Percentiles rank a stretch among this genome's conserved stretches.
These are phyloP conservation scores for Vireo griseus DNA, from an alignment of 2,797 vertebrate species.

Conservation along the genomic window DNA sequence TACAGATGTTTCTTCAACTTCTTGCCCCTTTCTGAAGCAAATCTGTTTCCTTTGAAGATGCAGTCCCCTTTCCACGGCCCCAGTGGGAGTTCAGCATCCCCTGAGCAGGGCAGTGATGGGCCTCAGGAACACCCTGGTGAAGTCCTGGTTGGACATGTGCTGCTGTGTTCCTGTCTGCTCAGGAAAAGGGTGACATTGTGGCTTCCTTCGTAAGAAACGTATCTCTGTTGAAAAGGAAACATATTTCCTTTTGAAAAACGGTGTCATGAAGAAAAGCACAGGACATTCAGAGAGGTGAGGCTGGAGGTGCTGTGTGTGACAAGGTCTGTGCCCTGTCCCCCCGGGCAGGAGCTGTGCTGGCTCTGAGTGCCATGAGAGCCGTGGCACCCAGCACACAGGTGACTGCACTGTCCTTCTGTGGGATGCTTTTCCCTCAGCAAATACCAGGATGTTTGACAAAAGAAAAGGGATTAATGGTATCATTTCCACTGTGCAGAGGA, in stretches of 20 bases:
- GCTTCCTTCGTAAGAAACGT: constrained; percentile 49
- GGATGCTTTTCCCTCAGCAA: background rate
- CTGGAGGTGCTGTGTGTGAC: background rate
- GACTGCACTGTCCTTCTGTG: fast-evolving
- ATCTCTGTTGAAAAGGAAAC: constrained; percentile 28
- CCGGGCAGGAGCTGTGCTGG: fast-evolving
- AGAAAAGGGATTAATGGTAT: background rate
- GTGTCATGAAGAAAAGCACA: background rate
- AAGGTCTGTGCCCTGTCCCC: background rate
- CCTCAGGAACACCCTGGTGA: background rate
- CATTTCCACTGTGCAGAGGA: background rate
- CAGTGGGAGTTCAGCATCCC: background rate
- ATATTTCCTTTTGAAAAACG: background rate
- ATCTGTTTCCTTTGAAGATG: constrained; percentile 49
- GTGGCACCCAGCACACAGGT: fast-evolving
- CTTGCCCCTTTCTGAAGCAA: constrained; percentile 5
- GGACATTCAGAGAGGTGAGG: background rate
- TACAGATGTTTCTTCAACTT: constrained; percentile 63
- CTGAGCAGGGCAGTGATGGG: background rate
- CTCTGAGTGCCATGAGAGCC: background rate
- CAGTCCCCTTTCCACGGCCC: background rate
- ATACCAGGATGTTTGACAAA: background rate
- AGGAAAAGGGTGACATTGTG: constrained; percentile 23
- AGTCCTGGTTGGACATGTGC: background rate
- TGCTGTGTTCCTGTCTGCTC: constrained; percentile 10